Evolutionary conservation across 2,888 invertebrate genomes (phyloP), one percentile per base, ranked within the genome.

Genomic region (Hemistola chrysoprasaria): DNA sequence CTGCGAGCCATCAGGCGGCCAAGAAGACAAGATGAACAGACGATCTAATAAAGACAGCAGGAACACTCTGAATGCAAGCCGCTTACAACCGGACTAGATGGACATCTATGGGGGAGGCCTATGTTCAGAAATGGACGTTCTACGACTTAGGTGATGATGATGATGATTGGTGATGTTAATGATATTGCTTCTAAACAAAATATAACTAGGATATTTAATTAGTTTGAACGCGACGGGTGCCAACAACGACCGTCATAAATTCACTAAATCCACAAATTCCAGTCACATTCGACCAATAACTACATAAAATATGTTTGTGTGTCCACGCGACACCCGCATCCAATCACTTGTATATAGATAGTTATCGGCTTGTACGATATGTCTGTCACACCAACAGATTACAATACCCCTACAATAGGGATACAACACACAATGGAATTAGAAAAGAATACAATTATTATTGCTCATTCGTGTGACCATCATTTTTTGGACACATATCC

Each of bases 251-350:
- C 33, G 23, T 35, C 28, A 45, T 25, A 23, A 32, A 28, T 25
- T 25, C 6, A 22, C 29, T 34, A 41, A 28, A 39, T 47, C 31
- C 21, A 41, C 39, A 40, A 42, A 47, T 47, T 45, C 51, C 22
- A 40, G 50, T 38, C 46, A 34, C 37, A 35, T 24, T 22, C 26
- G 22, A 30, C 26, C 47, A 47, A 50, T 46, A 47, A 43, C 46
- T 33, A 41, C 30, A 50, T 43, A 46, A 50, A 51, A 46, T 44
- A 24, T 43, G 32, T 33, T 20, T 22, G 21, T 45, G 29, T 45
- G 45, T 45, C 33, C 21, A 37, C 44, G 23, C 56, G 67, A 64
- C 67, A 63, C 77, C 77, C 77, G 76, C 75, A 78, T 78, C 69
- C 66, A 68, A 71, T 69, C 64, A 49, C 46, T 62, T 63, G 58